These are phyloP conservation scores for Cryptophagus acutangulus DNA, from an alignment of 2,888 invertebrate species.

Conservation along the genomic window DNA sequence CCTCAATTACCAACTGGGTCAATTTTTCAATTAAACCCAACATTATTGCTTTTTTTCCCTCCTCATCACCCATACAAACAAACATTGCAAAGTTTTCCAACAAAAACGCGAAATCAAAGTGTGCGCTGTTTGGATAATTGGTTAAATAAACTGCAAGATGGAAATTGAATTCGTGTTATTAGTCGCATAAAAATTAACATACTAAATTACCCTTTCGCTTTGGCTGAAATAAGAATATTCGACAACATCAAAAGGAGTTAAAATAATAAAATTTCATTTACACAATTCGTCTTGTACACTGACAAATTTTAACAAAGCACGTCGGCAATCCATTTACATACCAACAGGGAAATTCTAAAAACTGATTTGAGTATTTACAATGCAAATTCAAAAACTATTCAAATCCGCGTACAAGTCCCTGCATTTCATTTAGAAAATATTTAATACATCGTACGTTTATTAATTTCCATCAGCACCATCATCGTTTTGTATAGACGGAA, in stretches of 20 bases:
- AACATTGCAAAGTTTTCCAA: not conserved
- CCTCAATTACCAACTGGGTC: slow-evolving; percentile 7
- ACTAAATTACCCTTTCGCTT: not conserved
- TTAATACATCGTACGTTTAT: too few relatives aligned
- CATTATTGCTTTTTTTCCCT: not conserved
- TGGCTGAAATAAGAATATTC: not conserved
- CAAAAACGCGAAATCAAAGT: not conserved
- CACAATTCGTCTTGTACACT: slow-evolving; percentile 20
- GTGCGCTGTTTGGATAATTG: too few relatives aligned
- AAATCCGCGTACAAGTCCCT: slow-evolving; percentile 15
- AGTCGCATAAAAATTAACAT: not conserved
- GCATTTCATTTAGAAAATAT: too few relatives aligned
- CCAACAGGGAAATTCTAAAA: slow-evolving; percentile 28
- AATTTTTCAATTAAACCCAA: slow-evolving; percentile 7
- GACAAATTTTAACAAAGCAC: slow-evolving; percentile 22
- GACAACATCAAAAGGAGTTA: slow-evolving; percentile 5
- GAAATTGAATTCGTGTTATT: too few relatives aligned
- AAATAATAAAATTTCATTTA: slow-evolving; percentile 21
- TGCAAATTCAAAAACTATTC: slow-evolving; percentile 25
- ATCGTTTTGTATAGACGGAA: too few relatives aligned
- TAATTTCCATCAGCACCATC: too few relatives aligned
- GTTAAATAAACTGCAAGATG: too few relatives aligned
- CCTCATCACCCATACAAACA: not conserved
- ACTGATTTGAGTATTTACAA: slow-evolving; percentile 33
- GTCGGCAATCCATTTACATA: slow-evolving; percentile 29